Evolutionary conservation across 2,888 invertebrate genomes (phyloP), one percentile per base, ranked within the genome.

Genomic region (Chaetoderma sp.): DNA sequence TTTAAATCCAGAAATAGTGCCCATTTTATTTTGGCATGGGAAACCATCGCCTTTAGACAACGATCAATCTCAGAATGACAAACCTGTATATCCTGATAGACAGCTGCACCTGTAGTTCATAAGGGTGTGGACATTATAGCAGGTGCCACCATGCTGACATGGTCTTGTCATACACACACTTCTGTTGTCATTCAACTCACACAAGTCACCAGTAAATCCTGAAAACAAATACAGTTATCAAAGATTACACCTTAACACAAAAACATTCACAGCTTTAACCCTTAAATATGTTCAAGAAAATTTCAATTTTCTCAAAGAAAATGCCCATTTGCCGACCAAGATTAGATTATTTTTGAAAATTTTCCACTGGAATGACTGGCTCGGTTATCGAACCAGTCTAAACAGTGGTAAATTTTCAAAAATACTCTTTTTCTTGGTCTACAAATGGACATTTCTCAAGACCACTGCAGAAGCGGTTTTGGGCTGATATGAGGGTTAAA

Each of bases 131-230:
- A 91, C 91, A 72, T 97, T 89, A 71, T 92, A 90, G 87, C 98
- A 98, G 50, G 93, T 93, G 47, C 96, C 97, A 54, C 94, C 94
- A 85, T 97, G 94, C 78, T 91, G 88, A 85, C 98, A 98, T 0
- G 96, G 97, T 67, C 91, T 91, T 27, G 92, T 91, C 86, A 95
- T 94, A 86, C 98, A 98, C 55, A 93, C 94, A 63, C 83, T 84
- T 84, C 94, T 94, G 33, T 93, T 92, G 73, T 95, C 91, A 59
- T 92, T 91, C 76, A 96, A 94, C 89, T 98, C 97, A 88, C 98
- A 98, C 60, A 97, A 89, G 13, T 94, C 94, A 6, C 96, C 96
- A 60, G 92, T 92, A 88, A 92, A 98, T 28, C 83, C 82, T 83
- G 71, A 5, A 65, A 60, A 58, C 44, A 21, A 30, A 63, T n/a